These are phyloP conservation scores for Agonopterix subpropinquella DNA, from an alignment of 2,888 invertebrate species.

Conservation along the genomic window DNA sequence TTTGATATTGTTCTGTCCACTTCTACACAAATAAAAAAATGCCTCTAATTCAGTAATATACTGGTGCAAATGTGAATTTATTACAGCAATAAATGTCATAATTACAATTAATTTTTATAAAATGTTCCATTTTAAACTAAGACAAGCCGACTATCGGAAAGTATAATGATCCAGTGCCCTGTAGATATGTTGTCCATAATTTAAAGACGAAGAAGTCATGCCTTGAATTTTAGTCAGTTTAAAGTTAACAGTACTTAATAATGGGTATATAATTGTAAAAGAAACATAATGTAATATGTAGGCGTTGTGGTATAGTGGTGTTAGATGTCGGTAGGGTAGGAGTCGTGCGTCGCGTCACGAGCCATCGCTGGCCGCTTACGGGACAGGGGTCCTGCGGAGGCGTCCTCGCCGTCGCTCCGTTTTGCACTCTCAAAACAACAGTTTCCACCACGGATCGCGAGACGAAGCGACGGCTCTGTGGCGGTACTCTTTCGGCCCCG, in stretches of 20 bases:
- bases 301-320: conserved; percentile 51
- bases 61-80: conserved; percentile 64
- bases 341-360: conserved; percentile 14
- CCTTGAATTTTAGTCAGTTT: conserved; percentile 72
- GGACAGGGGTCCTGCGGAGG: not conserved
- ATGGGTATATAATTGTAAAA: conserved; percentile 45
- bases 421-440: not conserved
- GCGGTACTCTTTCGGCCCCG: conserved; percentile 4
- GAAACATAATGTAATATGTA: conserved; percentile 50
- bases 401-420: not conserved
- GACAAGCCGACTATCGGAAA: conserved; percentile 60
- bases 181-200: conserved; percentile 72
- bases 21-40: conserved; percentile 47
- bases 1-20: conserved; percentile 63
- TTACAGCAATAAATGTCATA: conserved; percentile 60
- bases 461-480: not conserved
- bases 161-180: conserved; percentile 72
- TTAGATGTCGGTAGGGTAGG: conserved; percentile 20
- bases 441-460: not conserved
- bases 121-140: conserved; percentile 59
- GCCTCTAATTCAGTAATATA: conserved; percentile 54
- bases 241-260: conserved; percentile 71
- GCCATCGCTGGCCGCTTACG: conserved; percentile 3
- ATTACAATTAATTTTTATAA: conserved; percentile 61
- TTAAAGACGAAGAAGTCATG: conserved; percentile 68